Percentiles rank a stretch among this genome's conserved stretches.
Conservation (phyloP, 1,140 invertebrate species). For the Bombus breviceps region DNA sequence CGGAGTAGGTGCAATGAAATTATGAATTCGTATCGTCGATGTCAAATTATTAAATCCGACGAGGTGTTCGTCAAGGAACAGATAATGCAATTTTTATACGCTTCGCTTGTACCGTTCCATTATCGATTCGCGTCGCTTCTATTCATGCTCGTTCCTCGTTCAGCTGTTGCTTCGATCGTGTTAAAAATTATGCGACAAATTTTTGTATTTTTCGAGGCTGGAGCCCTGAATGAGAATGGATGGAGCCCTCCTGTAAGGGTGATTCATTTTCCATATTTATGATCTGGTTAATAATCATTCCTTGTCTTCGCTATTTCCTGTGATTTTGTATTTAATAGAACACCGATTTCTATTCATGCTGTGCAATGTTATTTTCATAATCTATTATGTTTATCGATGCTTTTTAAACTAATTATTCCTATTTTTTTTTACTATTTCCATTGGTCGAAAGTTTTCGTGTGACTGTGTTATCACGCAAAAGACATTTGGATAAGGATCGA, state of each 20-base stretch:
- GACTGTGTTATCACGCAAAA: neutral
- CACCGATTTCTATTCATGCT: neutral
- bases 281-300: conserved; percentile 56
- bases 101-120: conserved; percentile 62
- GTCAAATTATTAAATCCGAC: conserved; percentile 66
- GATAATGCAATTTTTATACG: conserved; percentile 69
- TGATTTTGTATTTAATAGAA: conserved; percentile 30
- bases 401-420: neutral
- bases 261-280: conserved; percentile 56
- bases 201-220: conserved; percentile 53
- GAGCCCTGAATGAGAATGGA: conserved; percentile 16
- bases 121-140: conserved; percentile 67
- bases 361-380: conserved; percentile 22
- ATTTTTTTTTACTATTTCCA: neutral
- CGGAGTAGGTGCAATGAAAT: conserved; percentile 40
- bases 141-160: conserved; percentile 56
- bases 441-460: neutral
- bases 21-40: conserved; percentile 66
- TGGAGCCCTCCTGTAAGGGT: neutral
- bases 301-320: conserved; percentile 22
- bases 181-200: conserved; percentile 65
- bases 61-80: conserved; percentile 67
- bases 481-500: neutral
- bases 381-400: neutral
- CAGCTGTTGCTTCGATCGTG: conserved; percentile 45